These are phyloP conservation scores for Asobara japonica DNA, from an alignment of 1,140 invertebrate species.

Conservation along the genomic window DNA sequence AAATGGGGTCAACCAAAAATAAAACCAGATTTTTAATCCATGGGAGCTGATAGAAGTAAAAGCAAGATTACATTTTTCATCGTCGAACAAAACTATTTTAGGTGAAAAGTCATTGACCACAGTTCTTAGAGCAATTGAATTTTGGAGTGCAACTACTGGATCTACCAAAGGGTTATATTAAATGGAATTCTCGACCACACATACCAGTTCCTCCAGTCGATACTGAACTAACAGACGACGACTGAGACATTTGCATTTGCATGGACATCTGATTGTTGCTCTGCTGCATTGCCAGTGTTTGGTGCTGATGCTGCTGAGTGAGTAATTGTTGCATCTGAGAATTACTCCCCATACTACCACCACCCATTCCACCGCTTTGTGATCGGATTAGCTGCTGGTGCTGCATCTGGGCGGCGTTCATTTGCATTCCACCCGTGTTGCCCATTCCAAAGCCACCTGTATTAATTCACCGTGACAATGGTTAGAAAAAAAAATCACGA, in stretches of 20 bases:
- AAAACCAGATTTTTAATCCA: too few species aligned
- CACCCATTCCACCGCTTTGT: conserved; percentile 58
- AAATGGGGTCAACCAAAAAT: too few species aligned
- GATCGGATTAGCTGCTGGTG: conserved; percentile 66
- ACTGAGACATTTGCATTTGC: conserved; percentile 67
- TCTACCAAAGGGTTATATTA: too few species aligned
- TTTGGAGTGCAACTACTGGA: too few species aligned
- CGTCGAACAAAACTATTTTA: too few species aligned
- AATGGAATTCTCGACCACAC: conserved; percentile 19
- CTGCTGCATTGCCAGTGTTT: conserved; percentile 72
- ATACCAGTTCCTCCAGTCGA: conserved; percentile 57
- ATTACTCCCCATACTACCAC: conserved; percentile 55
- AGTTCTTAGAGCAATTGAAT: too few species aligned
- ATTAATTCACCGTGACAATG: conserved; percentile 44
- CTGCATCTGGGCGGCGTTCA: conserved; percentile 67
- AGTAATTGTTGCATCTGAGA: conserved; percentile 68
- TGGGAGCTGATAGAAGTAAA: too few species aligned
- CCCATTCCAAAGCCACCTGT: conserved; percentile 61
- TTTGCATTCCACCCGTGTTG: conserved; percentile 67
- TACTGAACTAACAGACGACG: conserved; percentile 61
- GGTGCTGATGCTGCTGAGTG: conserved; percentile 71
- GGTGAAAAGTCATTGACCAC: too few species aligned
- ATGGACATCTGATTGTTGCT: conserved; percentile 66
- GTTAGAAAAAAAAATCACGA: background rate
- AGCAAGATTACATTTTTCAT: too few species aligned